Evolutionary conservation across 37 sponge, comb jelly and placozoan genomes (phyloP), one percentile per base, ranked within the genome.

Genomic region (Theonella swinhoei): DNA sequence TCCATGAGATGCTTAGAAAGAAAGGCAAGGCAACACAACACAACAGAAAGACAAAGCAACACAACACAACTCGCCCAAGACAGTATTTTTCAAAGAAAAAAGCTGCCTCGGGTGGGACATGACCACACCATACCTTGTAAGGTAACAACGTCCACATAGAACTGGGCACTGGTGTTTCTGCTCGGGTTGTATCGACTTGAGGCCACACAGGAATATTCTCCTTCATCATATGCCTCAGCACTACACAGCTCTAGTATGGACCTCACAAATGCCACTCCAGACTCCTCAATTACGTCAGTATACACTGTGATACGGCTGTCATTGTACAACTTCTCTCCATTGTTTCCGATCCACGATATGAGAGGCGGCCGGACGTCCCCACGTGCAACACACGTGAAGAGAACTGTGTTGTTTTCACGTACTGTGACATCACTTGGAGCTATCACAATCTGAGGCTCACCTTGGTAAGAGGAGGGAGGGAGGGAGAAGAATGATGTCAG

Each of bases 241-340:
- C 84, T 35, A 42, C 84, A 83, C 31, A 83, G 26, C 37, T 83
- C 75, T 4, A 83, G 54, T 62, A 82, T 43, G n/a, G 82, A 82
- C 74, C 59, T 61, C 28, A 33, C 36, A 41, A 82, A 82, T 29
- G 28, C 0, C 28, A n/a, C 34, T n/a, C 74, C 74, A 1, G 41
- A 30, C 33, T 62, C 61, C 4, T 59, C 60, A 31, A 82, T 30
- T 2, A 35, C 29, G 24, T 60, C 39, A 19, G 70, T 71, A 36
- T 72, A 82, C 73, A 82, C 72, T 40, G 72, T 36, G 41, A 82
- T 63, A 1, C 14, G 11, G 54, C 11, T 17, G 7, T 7, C 14
- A 14, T 47, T 47, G 54, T 47, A 47, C 11, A 47, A 14, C 54
- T 47, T 14, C 11, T 14, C 54, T 7, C 11, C 14, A 14, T 47